These are phyloP conservation scores for Porites australiensis DNA, from an alignment of 64 coral and sea anemone species.

Conservation along the genomic window DNA sequence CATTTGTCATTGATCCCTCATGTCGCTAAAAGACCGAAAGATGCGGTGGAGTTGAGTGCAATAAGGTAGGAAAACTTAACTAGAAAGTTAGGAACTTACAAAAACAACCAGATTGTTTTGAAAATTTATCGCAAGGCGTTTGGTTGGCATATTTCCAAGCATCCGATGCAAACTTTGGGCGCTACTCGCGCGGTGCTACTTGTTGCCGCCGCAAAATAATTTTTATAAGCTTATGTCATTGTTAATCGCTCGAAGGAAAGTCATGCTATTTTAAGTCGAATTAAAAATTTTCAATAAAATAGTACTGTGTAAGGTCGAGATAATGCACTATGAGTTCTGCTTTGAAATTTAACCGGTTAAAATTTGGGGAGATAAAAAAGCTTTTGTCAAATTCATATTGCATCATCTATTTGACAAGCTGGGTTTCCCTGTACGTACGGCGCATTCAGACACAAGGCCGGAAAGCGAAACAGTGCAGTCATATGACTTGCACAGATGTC, in stretches of 20 bases:
- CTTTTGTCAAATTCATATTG: neutral
- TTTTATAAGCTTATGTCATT: no score
- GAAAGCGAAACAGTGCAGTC: neutral
- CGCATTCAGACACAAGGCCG: neutral
- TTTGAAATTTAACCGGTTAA: no score
- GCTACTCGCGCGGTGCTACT: neutral
- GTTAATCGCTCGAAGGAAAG: no score
- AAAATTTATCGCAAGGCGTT: neutral
- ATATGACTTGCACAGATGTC: neutral
- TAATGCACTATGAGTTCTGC: no score
- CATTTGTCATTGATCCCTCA: slow-evolving; percentile 89
- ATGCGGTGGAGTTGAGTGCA: slow-evolving; percentile 80
- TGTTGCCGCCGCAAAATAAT: neutral
- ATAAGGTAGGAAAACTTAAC: slow-evolving; percentile 68
- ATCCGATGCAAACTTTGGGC: no score
- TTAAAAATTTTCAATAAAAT: no score
- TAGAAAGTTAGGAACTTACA: neutral
- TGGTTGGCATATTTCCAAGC: neutral
- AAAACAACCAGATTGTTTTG: no score
- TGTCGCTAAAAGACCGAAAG: slow-evolving; percentile 84
- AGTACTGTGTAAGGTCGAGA: no score
- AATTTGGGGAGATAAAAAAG: neutral
- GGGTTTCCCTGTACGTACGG: slow-evolving; percentile 19
- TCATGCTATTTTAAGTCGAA: no score
- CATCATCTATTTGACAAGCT: neutral